A percentile compares a stretch with the other conserved stretches of the same genome.
Evolutionary conservation across 2,888 invertebrate species (phyloP).

Genomic region (Drosophila sordidapex): DNA sequence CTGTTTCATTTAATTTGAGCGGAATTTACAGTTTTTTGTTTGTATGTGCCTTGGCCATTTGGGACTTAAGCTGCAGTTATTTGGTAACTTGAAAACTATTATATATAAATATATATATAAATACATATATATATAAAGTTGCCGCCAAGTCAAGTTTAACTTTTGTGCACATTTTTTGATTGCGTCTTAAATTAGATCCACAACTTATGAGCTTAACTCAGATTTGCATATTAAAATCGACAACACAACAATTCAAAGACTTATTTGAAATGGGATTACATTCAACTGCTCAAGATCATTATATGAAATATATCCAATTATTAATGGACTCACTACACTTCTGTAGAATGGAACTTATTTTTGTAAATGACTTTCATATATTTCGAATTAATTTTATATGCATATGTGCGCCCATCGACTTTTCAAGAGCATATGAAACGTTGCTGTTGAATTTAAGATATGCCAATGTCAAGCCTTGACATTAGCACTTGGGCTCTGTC

Average conservation of each 20-base stretch:
- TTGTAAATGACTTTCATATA: background rate
- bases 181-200: constrained; percentile 9
- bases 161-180: constrained; percentile 23
- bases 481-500: constrained; percentile 29
- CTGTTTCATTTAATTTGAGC: constrained; percentile 30
- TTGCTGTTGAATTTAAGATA: background rate
- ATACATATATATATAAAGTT: constrained; percentile 22
- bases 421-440: background rate
- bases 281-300: background rate
- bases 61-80: background rate
- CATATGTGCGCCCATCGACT: background rate
- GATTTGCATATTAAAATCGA: background rate
- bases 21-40: background rate
- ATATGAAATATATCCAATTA: background rate
- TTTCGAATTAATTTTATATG: background rate
- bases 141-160: background rate
- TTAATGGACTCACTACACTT: background rate
- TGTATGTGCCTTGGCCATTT: constrained; percentile 23
- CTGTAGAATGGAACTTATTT: background rate
- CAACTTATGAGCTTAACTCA: background rate
- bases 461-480: constrained; percentile 30
- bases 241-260: background rate
- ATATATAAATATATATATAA: no score
- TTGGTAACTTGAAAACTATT: constrained; percentile 49
- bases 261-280: background rate